Evolutionary conservation across 2,113 vertebrate species (phyloP).

Genomic region (Oenanthe oenanthe): DNA sequence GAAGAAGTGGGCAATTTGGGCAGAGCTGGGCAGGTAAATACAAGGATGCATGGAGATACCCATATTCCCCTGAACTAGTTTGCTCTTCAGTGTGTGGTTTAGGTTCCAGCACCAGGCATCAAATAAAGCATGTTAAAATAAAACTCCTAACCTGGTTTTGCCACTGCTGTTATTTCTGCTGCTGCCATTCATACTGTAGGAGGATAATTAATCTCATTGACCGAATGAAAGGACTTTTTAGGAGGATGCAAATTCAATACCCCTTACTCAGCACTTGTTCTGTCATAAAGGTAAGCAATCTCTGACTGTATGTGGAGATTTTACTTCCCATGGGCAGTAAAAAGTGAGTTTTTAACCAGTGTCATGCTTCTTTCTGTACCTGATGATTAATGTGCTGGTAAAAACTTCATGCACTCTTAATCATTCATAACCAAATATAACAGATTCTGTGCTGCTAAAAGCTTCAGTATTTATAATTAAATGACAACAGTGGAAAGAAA

Average conservation of each 20-base stretch:
- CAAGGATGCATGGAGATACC: neutral
- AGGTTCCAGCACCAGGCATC: neutral
- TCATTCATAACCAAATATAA: conserved; percentile 73
- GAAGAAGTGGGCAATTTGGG: neutral
- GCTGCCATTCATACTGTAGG: neutral
- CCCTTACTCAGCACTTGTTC: neutral
- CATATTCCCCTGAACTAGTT: neutral
- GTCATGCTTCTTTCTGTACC: conserved; percentile 42
- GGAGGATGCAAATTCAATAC: neutral
- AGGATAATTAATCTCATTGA: conserved; percentile 16
- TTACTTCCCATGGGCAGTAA: neutral
- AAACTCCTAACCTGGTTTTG: neutral
- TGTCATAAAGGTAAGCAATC: neutral
- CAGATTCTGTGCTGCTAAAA: conserved; percentile 63
- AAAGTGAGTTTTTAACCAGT: conserved; percentile 62
- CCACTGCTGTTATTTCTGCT: neutral
- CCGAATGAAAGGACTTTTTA: neutral
- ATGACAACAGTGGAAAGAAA: conserved; percentile 42
- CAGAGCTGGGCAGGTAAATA: neutral
- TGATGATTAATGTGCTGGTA: conserved; percentile 71
- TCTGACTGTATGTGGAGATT: neutral
- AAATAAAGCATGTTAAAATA: neutral
- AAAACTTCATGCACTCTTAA: conserved; percentile 73
- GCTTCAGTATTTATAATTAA: conserved; percentile 74
- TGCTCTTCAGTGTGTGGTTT: neutral